Base-by-base conservation (phyloP, 1,140 invertebrate species). In the Medauroidea extradentata region DNA sequence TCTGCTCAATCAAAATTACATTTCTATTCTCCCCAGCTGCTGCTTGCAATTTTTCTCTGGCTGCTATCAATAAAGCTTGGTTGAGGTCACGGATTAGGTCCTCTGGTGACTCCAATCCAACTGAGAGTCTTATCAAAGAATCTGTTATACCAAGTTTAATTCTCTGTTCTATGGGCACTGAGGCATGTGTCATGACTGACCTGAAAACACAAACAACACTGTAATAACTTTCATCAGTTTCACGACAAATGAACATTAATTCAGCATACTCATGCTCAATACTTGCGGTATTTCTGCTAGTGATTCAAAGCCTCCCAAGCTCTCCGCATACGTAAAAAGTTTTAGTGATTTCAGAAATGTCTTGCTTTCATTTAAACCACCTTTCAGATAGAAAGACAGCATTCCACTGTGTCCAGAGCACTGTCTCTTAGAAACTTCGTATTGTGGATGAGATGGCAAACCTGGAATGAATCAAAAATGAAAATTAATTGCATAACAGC, bases 231-330 rank as follows among this genome's bases (percentile, higher is more conserved):
- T n/a, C n/a, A n/a, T n/a, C n/a, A n/a, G n/a, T n/a, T n/a, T n/a
- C n/a, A n/a, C n/a, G n/a, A n/a, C n/a, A n/a, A n/a, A n/a, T n/a
- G n/a, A n/a, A n/a, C n/a, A n/a, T n/a, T n/a, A n/a, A n/a, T n/a
- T n/a, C n/a, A n/a, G n/a, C n/a, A n/a, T n/a, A n/a, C n/a, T n/a
- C n/a, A n/a, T n/a, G n/a, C n/a, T n/a, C n/a, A n/a, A 2, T 25
- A 27, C 88, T 85, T 78, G 91, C 87, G 91, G 91, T 61, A 91
- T 73, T 77, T 91, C 88, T 2, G 86, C 88, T 38, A 99, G 82
- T 74, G 93, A 96, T 73, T 99, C 96, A 71, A 90, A 96, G 52
- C 95, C 95, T 50, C 97, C 97, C 29, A 99, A 81, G 76, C 93
- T 97, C 75, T 97, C 95, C 11, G 96, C 96, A n/a, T 98, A 73